Evolutionary conservation across 2,113 vertebrate genomes (phyloP).

Genomic region (Lutjanus erythropterus): DNA sequence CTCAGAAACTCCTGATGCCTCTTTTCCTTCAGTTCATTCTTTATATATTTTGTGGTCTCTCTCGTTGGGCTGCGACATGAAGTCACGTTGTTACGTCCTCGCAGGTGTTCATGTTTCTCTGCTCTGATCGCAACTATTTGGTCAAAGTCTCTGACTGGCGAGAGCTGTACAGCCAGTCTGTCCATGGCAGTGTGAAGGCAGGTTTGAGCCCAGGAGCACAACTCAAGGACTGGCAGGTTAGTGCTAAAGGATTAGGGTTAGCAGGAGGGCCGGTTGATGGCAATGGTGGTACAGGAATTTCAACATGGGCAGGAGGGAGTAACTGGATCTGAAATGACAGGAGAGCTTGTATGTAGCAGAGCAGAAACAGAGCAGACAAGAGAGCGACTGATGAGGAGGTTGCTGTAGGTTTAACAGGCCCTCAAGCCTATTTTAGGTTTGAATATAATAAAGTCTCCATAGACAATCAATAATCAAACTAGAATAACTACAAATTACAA

Average conservation of each 20-base stretch:
- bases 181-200: slow-evolving; percentile 70
- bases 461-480: too few species aligned
- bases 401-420: background rate
- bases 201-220: background rate
- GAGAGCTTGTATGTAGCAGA: background rate
- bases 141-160: slow-evolving; percentile 72
- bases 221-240: background rate
- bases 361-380: background rate
- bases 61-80: slow-evolving; percentile 81
- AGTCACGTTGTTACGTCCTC: slow-evolving; percentile 84
- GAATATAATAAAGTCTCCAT: too few species aligned
- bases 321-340: background rate
- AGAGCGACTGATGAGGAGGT: background rate
- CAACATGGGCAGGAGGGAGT: background rate
- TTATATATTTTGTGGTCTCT: slow-evolving; percentile 71
- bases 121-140: slow-evolving; percentile 74
- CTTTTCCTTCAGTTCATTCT: slow-evolving; percentile 79
- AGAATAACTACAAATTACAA: too few species aligned
- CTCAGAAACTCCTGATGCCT: slow-evolving; percentile 82
- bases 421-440: slow-evolving; percentile 13
- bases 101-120: slow-evolving; percentile 76
- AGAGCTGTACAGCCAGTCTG: slow-evolving; percentile 27
- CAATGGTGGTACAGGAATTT: background rate
- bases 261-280: background rate
- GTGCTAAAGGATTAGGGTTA: background rate